Evolutionary conservation across 1,140 invertebrate species (phyloP).

Genomic region (Drosophila fuyamai): DNA sequence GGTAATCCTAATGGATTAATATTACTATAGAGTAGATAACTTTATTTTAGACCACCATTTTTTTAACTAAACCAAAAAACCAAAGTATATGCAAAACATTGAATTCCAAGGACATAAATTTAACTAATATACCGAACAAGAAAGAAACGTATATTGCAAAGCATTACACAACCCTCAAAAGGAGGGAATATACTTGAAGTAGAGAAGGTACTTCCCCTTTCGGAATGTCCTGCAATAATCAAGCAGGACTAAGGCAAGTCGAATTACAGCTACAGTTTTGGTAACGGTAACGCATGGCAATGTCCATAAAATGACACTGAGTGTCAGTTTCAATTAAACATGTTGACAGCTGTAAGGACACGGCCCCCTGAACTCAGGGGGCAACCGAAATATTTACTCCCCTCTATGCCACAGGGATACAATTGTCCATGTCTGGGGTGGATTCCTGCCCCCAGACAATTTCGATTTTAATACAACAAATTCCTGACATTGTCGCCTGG

Average conservation of each 20-base stretch:
- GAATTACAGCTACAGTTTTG: constrained; percentile 63
- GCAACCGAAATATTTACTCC: constrained; percentile 33
- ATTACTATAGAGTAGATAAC: too few relatives aligned
- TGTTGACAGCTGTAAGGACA: constrained; percentile 82
- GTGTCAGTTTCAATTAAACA: constrained; percentile 84
- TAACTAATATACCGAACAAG: constrained; percentile 65
- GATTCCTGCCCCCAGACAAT: constrained; percentile 44
- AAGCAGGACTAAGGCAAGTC: constrained; percentile 53
- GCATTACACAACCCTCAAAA: constrained; percentile 9
- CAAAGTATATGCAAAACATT: background rate
- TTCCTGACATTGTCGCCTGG: constrained; percentile 68
- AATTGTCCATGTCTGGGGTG: constrained; percentile 25
- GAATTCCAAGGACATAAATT: constrained; percentile 55
- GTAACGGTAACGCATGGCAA: constrained; percentile 79
- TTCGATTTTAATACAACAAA: constrained; percentile 82
- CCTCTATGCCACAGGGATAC: constrained; percentile 10
- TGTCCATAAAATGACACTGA: constrained; percentile 82
- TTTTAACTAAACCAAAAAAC: constrained; percentile 12
- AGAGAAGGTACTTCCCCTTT: background rate
- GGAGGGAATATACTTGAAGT: too few relatives aligned
- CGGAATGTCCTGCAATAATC: constrained; percentile 67
- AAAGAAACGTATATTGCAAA: constrained; percentile 10
- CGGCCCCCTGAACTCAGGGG: constrained; percentile 24
- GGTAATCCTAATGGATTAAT: too few relatives aligned
- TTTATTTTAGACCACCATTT: too few relatives aligned